These are phyloP conservation scores for Noturus placidus DNA, from an alignment of 2,113 vertebrate genomes.

Conservation along the genomic window DNA sequence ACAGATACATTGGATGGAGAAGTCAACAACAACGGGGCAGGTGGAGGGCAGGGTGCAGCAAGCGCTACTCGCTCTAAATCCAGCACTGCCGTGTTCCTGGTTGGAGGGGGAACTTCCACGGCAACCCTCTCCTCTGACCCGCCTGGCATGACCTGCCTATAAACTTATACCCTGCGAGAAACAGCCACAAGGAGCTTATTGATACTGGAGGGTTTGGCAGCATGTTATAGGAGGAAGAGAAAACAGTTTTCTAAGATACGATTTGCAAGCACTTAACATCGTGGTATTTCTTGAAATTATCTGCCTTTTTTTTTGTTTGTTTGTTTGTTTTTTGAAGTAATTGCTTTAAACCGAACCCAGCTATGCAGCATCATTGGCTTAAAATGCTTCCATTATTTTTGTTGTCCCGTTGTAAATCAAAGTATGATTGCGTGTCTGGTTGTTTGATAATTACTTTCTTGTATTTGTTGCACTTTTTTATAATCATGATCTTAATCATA, in stretches of 20 bases:
- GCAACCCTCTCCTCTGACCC: conserved; percentile 76
- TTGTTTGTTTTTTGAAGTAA: conserved; percentile 67
- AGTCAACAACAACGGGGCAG: conserved; percentile 78
- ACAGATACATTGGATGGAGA: conserved; percentile 85
- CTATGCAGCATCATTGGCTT: conserved; percentile 96
- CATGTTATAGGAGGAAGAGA: conserved; percentile 59
- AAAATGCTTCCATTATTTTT: conserved; percentile 80
- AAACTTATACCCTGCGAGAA: conserved; percentile 28
- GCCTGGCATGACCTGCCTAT: conserved; percentile 47
- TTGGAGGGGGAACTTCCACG: conserved; percentile 82
- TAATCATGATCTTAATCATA: conserved; percentile 72
- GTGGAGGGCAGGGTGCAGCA: conserved; percentile 37
- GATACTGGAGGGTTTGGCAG: conserved; percentile 41
- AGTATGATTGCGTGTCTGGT: conserved; percentile 72
- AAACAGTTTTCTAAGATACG: conserved; percentile 44
- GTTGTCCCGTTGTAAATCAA: conserved; percentile 61
- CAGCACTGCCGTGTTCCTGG: conserved; percentile 89
- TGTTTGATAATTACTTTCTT: conserved; percentile 58
- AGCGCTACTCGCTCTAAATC: conserved; percentile 81
- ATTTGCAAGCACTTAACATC: conserved; percentile 55
- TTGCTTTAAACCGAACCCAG: conserved; percentile 97
- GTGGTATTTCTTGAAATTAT: conserved; percentile 67
- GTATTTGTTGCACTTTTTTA: conserved; percentile 52
- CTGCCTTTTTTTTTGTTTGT: conserved; percentile 33
- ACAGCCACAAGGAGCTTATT: conserved; percentile 18